phyloP scores from a whole-genome alignment of 1,140 invertebrate species.

The Saxidomus purpurata region DNA sequence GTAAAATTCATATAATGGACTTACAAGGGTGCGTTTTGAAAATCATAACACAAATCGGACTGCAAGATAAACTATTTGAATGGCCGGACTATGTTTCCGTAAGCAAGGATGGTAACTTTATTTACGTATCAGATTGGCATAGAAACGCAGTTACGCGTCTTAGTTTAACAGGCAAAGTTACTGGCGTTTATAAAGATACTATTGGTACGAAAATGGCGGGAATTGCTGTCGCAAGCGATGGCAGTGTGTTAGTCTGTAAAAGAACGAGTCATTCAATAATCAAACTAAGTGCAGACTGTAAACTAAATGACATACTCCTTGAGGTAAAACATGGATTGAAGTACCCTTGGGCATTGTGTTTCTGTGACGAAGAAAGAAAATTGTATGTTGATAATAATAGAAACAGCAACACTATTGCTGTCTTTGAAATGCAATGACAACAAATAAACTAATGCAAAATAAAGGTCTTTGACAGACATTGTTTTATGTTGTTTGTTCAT shows the following conservation, averaged over 20 bases:
- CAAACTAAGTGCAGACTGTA: background rate
- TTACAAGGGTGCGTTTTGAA: background rate
- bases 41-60: background rate
- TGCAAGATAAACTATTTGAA: background rate
- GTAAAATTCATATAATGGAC: slow-evolving; percentile 10
- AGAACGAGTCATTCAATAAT: slow-evolving; percentile 3
- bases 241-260: slow-evolving; percentile 2
- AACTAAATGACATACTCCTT: background rate
- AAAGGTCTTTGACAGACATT: too few species aligned
- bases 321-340: slow-evolving; percentile 23
- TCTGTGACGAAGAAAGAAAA: background rate
- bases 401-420: slow-evolving; percentile 4
- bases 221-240: background rate
- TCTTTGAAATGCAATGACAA: background rate
- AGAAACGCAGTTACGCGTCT: slow-evolving; percentile 17
- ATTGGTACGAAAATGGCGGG: slow-evolving; percentile 8
- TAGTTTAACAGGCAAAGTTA: slow-evolving; percentile 10
- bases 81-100: slow-evolving; percentile 22
- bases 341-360: slow-evolving; percentile 15
- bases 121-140: slow-evolving; percentile 33
- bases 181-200: background rate
- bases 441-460: too few species aligned
- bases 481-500: too few species aligned
- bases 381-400: slow-evolving; percentile 29
- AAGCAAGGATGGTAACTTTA: background rate